Conservation (phyloP, 2,888 invertebrate species). For the Baronia brevicornis region DNA sequence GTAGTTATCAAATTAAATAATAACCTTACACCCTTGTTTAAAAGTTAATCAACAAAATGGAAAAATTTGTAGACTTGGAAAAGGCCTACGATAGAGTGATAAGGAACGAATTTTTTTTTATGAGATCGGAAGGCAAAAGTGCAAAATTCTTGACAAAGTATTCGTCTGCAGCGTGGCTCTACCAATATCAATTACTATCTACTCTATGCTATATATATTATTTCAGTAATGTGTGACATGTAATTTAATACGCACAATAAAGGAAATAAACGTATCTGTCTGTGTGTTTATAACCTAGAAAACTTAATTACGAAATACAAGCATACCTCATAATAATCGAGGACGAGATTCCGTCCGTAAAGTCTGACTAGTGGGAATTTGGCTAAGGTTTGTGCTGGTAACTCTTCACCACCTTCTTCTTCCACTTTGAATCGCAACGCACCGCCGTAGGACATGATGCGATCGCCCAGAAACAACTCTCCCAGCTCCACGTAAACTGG, state of each 20-base stretch:
- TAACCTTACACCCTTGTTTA: not conserved
- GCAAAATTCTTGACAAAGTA: not conserved
- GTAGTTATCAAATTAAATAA: not conserved
- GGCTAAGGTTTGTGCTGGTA: conserved; percentile 71
- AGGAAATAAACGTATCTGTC: no score
- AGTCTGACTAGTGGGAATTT: conserved; percentile 88
- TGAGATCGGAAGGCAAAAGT: no score
- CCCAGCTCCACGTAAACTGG: conserved; percentile 92
- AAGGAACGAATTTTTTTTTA: no score
- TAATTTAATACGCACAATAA: no score
- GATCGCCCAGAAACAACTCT: conserved; percentile 87
- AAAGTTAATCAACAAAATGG: no score
- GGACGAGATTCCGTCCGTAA: conserved; percentile 83
- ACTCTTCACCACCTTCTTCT: conserved; percentile 77
- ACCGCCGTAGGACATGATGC: conserved; percentile 94
- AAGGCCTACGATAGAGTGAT: no score
- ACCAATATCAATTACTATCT: not conserved
- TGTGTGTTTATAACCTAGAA: no score
- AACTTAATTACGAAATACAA: no score
- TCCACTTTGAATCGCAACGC: conserved; percentile 85
- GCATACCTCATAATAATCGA: conserved; percentile 81
- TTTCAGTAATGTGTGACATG: no score
- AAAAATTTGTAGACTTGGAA: no score
- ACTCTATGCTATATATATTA: no score
- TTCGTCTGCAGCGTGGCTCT: no score